phyloP scores from a whole-genome alignment of 2,888 invertebrate genomes.

The Eumacrocentrus americanus region DNA sequence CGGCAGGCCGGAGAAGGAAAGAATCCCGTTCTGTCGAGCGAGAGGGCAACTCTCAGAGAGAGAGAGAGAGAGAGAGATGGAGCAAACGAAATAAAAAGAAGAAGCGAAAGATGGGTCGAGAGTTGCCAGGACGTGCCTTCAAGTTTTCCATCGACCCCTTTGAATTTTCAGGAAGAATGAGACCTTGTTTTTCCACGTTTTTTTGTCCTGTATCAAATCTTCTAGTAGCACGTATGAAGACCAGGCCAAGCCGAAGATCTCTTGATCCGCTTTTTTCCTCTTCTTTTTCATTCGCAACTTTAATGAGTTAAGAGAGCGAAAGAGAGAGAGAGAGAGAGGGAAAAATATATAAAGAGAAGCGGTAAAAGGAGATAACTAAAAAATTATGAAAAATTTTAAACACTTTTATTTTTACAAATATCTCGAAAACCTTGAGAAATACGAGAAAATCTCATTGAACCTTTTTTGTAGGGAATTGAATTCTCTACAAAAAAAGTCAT shows the following conservation, averaged over 20 bases:
- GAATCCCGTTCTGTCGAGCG: conserved; percentile 58
- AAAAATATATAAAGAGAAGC: too few relatives aligned
- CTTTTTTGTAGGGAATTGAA: too few relatives aligned
- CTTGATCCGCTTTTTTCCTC: not conserved
- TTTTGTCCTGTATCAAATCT: not conserved
- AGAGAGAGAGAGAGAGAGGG: not conserved
- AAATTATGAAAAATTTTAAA: too few relatives aligned
- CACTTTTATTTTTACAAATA: too few relatives aligned
- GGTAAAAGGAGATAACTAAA: too few relatives aligned
- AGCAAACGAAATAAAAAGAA: conserved; percentile 19
- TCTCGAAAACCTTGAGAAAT: too few relatives aligned
- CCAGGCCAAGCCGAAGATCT: not conserved
- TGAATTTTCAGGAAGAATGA: conserved; percentile 40
- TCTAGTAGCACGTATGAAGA: not conserved
- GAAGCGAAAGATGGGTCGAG: conserved; percentile 28
- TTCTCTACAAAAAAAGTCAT: too few relatives aligned
- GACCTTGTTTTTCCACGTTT: conserved; percentile 14
- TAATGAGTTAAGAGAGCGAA: conserved; percentile 9
- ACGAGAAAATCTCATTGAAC: not conserved
- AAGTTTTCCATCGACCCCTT: conserved; percentile 46
- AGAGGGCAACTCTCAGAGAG: conserved; percentile 35
- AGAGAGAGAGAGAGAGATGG: conserved; percentile 22
- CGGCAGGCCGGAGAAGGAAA: conserved; percentile 56
- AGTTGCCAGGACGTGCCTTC: conserved; percentile 39
- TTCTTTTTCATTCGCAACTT: not conserved